phyloP scores from a whole-genome alignment of 2,888 invertebrate species.

The Noctua janthina region DNA sequence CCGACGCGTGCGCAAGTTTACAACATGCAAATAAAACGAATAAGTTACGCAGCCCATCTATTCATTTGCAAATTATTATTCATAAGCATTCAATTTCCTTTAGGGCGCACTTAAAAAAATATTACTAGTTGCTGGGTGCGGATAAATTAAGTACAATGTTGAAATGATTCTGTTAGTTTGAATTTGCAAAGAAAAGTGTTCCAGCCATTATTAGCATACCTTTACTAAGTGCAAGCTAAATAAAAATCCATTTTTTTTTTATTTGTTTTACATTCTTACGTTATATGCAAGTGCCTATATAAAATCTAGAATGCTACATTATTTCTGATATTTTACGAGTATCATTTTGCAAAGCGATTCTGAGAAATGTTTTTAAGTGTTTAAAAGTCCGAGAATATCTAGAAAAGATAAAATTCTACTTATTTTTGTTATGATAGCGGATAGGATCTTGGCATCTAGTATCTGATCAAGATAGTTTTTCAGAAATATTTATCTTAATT shows the following conservation, averaged over 20 bases:
- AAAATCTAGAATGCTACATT: constrained; percentile 17
- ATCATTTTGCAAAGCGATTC: constrained; percentile 16
- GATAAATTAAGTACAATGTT: not conserved
- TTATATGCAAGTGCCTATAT: constrained; percentile 5
- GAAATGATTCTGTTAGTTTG: constrained; percentile 1
- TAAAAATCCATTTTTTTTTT: constrained; percentile 19
- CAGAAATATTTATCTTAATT: not conserved
- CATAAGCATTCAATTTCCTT: constrained; percentile 37
- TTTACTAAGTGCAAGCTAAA: constrained; percentile 14
- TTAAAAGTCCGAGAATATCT: not conserved
- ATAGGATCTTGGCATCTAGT: not conserved
- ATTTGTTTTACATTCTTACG: constrained; percentile 7
- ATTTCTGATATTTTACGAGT: constrained; percentile 34
- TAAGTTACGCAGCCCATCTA: constrained; percentile 55
- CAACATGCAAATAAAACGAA: constrained; percentile 48
- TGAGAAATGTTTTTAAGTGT: constrained; percentile 6
- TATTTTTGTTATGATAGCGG: constrained; percentile 7
- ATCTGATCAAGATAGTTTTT: not conserved
- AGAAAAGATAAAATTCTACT: not conserved
- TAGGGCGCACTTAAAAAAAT: constrained; percentile 1
- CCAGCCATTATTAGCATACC: constrained; percentile 21
- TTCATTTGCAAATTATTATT: constrained; percentile 68
- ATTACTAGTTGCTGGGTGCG: constrained; percentile 2
- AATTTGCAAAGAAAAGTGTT: constrained; percentile 5
- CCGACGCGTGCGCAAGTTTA: constrained; percentile 54